These are phyloP conservation scores for Copidosoma floridanum DNA, from an alignment of 1,140 invertebrate species.

Conservation along the genomic window DNA sequence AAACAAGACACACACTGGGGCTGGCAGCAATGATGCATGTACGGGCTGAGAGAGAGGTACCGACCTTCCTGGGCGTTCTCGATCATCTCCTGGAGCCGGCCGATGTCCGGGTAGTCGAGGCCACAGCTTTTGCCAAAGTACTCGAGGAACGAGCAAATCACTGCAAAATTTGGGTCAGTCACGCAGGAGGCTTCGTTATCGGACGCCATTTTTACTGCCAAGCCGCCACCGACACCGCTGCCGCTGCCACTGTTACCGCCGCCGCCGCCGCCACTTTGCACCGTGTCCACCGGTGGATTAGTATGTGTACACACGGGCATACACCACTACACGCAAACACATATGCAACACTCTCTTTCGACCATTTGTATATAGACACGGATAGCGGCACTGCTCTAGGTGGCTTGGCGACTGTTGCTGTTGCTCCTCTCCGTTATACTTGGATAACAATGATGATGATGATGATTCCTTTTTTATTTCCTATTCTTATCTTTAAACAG, in stretches of 20 bases:
- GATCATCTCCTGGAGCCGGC: slow-evolving; percentile 81
- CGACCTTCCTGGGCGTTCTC: slow-evolving; percentile 85
- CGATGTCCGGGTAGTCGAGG: slow-evolving; percentile 72
- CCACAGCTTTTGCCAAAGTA: slow-evolving; percentile 82
- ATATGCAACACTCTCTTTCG: neutral
- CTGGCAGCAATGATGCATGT: too few species aligned
- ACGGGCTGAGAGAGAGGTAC: slow-evolving; percentile 36
- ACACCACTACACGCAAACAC: slow-evolving; percentile 9
- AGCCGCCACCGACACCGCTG: too few species aligned
- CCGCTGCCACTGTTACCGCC: slow-evolving; percentile 9
- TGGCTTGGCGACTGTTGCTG: slow-evolving; percentile 34
- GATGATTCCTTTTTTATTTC: neutral
- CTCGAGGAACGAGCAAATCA: slow-evolving; percentile 90
- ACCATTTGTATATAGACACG: slow-evolving; percentile 4
- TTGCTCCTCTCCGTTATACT: too few species aligned
- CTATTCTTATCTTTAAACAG: slow-evolving; percentile 5
- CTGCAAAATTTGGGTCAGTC: slow-evolving; percentile 93
- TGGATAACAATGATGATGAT: too few species aligned
- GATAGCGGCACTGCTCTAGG: slow-evolving; percentile 34
- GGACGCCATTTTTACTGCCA: slow-evolving; percentile 73
- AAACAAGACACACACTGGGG: slow-evolving; percentile 1
- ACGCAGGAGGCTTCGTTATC: slow-evolving; percentile 82
- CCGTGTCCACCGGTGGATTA: too few species aligned
- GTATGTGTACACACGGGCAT: too few species aligned
- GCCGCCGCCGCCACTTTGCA: slow-evolving; percentile 7